Percentiles rank a stretch among this genome's conserved stretches.
Evolutionary conservation across 2,888 invertebrate genomes (phyloP).

Genomic region (Nebria salina): DNA sequence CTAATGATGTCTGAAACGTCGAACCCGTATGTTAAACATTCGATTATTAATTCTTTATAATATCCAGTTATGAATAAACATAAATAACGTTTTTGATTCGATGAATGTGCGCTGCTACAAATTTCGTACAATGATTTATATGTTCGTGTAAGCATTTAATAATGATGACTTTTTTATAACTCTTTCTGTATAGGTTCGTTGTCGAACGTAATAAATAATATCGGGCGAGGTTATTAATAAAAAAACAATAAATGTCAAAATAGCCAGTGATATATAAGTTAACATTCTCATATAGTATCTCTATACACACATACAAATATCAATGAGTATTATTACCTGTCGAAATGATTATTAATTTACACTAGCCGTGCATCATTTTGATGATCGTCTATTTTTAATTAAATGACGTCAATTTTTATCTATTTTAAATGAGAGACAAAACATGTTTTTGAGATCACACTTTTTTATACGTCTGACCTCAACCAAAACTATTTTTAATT

Average conservation of each 20-base stretch:
- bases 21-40: not conserved
- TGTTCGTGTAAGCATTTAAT: conserved; percentile 1
- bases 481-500: no score
- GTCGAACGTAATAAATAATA: conserved; percentile 41
- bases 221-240: conserved; percentile 41
- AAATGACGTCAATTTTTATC: not conserved
- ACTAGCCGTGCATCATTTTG: not conserved
- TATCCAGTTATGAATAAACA: not conserved
- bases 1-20: not conserved
- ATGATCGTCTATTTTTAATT: not conserved
- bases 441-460: no score
- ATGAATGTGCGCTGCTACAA: not conserved
- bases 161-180: not conserved
- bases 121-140: not conserved
- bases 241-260: conserved; percentile 44
- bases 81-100: not conserved
- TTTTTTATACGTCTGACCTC: no score
- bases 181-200: conserved; percentile 9
- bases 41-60: not conserved
- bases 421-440: not conserved
- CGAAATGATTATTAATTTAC: not conserved
- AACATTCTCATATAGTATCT: not conserved
- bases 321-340: conserved; percentile 1
- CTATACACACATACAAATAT: not conserved
- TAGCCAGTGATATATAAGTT: conserved; percentile 13